Conservation (phyloP, 2,888 invertebrate species). For the Pyrgus malvae region DNA sequence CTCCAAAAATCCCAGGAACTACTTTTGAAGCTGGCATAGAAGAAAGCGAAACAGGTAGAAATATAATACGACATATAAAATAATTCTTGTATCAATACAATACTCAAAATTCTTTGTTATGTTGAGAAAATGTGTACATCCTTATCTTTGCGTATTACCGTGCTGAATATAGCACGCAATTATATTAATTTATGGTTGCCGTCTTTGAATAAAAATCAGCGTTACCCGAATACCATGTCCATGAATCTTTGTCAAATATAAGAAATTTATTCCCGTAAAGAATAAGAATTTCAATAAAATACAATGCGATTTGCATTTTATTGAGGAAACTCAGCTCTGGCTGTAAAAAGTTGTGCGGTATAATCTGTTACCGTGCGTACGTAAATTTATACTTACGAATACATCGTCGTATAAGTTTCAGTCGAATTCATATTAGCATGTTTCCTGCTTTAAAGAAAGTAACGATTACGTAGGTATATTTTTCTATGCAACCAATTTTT, state of each 20-base stretch:
- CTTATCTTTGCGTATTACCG: constrained; percentile 11
- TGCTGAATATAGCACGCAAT: constrained; percentile 22
- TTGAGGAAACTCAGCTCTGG: constrained; percentile 8
- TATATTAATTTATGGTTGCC: constrained; percentile 14
- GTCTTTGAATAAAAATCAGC: constrained; percentile 26
- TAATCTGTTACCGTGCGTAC: not conserved
- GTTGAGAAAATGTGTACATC: not conserved
- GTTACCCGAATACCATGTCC: constrained; percentile 13
- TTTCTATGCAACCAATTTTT: too few species aligned
- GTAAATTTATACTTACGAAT: too few species aligned
- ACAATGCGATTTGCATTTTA: constrained; percentile 26
- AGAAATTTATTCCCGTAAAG: constrained; percentile 25
- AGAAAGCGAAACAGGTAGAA: too few species aligned
- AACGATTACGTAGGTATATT: too few species aligned
- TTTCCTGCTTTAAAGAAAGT: too few species aligned
- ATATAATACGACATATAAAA: too few species aligned
- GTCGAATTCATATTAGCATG: too few species aligned
- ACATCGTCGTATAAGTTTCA: too few species aligned
- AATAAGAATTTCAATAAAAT: constrained; percentile 26
- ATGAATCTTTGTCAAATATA: constrained; percentile 28
- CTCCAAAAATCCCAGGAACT: too few species aligned
- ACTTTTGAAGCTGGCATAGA: too few species aligned
- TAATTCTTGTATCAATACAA: not conserved
- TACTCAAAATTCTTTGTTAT: not conserved
- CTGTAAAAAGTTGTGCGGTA: constrained; percentile 2